Conservation (phyloP, 37 sponge, comb jelly and placozoan genomes). For the Ianthella basta region DNA sequence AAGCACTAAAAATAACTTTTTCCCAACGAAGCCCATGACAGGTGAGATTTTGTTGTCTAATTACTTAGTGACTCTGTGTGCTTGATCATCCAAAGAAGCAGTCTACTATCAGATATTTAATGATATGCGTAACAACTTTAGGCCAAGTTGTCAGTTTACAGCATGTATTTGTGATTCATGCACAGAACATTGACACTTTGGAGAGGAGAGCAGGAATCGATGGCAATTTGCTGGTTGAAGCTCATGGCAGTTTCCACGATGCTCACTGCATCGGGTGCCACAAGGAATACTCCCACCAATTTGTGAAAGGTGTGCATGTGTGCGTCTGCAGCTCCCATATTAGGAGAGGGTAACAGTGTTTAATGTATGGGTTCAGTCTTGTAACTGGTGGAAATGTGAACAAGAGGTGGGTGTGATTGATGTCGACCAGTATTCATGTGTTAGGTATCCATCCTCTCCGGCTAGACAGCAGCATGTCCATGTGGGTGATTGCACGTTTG, state of each 20-base stretch:
- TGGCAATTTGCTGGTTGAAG: constrained; percentile 81
- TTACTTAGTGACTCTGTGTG: too few relatives aligned
- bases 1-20: too few relatives aligned
- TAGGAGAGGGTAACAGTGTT: neutral
- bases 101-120: too few relatives aligned
- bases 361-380: neutral
- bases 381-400: neutral
- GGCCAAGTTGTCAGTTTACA: neutral
- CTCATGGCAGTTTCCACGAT: constrained; percentile 90
- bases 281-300: constrained; percentile 65
- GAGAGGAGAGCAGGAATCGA: constrained; percentile 87
- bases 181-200: constrained; percentile 97
- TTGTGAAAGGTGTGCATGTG: constrained; percentile 70
- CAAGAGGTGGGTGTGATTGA: too few relatives aligned
- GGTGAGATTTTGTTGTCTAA: too few relatives aligned
- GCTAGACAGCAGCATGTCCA: too few relatives aligned
- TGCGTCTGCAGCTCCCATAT: neutral
- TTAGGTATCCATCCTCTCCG: too few relatives aligned
- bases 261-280: constrained; percentile 91
- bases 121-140: neutral
- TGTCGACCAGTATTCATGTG: too few relatives aligned
- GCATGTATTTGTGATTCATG: neutral
- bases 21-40: too few relatives aligned
- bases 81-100: too few relatives aligned
- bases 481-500: too few relatives aligned